phyloP scores from a whole-genome alignment of 35 echinoderm and acorn worm genomes.

The Nesometra sesokonis region DNA sequence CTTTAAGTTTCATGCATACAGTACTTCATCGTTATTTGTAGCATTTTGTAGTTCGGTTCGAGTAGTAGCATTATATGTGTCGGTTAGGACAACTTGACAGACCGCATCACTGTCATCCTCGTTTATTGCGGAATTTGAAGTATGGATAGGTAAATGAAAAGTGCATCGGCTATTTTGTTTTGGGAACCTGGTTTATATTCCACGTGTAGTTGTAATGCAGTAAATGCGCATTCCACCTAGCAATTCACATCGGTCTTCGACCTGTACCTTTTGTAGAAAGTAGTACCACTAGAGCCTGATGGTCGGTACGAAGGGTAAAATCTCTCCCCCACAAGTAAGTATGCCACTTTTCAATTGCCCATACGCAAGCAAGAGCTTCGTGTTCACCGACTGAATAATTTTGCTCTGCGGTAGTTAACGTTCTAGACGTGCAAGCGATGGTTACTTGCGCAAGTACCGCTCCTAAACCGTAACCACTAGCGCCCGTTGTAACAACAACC shows the following conservation, averaged over 20 bases:
- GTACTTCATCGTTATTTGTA: slow-evolving; percentile 16
- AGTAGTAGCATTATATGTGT: not conserved
- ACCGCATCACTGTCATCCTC: slow-evolving; percentile 20
- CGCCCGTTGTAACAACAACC: slow-evolving; percentile 33
- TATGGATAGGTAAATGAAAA: slow-evolving; percentile 2
- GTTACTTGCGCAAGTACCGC: slow-evolving; percentile 38
- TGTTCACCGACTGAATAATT: slow-evolving; percentile 40
- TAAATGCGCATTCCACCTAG: slow-evolving; percentile 30
- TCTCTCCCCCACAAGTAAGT: slow-evolving; percentile 31
- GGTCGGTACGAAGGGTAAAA: slow-evolving; percentile 45
- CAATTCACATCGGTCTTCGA: slow-evolving; percentile 42
- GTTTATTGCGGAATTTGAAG: slow-evolving; percentile 2
- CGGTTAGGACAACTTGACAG: slow-evolving; percentile 2
- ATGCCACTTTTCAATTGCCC: slow-evolving; percentile 45
- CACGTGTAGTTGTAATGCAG: slow-evolving; percentile 25
- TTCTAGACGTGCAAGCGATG: slow-evolving; percentile 34
- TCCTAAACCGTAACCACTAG: slow-evolving; percentile 32
- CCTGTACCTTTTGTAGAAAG: slow-evolving; percentile 35
- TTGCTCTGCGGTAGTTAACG: slow-evolving; percentile 25
- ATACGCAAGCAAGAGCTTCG: slow-evolving; percentile 55
- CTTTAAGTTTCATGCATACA: slow-evolving; percentile 29
- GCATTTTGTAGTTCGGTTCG: slow-evolving; percentile 7
- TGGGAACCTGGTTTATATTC: slow-evolving; percentile 12
- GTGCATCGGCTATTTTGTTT: slow-evolving; percentile 35
- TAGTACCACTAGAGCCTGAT: slow-evolving; percentile 43